A percentile compares a stretch with the other conserved stretches of the same genome.
These are phyloP conservation scores for Acyrthosiphon pisum DNA, from an alignment of 1,140 invertebrate genomes.

Conservation along the genomic window DNA sequence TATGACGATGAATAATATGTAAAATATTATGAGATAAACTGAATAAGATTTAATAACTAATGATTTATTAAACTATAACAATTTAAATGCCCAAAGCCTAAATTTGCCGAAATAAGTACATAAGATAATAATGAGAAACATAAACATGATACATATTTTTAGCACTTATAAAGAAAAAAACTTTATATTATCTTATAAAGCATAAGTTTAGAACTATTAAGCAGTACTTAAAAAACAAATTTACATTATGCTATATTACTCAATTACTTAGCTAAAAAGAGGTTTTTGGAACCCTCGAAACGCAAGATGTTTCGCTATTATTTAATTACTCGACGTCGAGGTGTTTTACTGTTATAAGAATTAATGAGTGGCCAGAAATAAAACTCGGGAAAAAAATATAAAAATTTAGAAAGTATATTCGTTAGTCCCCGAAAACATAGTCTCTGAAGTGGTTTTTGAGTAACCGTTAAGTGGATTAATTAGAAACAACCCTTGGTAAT, in stretches of 20 bases:
- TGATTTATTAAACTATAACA: not conserved
- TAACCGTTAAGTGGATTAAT: too few relatives aligned
- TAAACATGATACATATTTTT: not conserved
- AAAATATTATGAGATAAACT: not conserved
- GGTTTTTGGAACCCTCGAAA: not conserved
- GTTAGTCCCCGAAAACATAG: not conserved
- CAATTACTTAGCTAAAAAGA: not conserved
- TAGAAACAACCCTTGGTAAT: not conserved
- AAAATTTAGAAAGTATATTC: not conserved
- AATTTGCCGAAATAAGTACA: not conserved
- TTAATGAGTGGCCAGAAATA: too few relatives aligned
- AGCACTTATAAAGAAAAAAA: not conserved
- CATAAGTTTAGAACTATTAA: not conserved
- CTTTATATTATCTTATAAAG: not conserved
- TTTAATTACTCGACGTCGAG: slow-evolving; percentile 21
- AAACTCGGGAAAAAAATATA: not conserved
- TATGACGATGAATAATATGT: not conserved
- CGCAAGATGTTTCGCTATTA: not conserved
- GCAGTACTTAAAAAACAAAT: not conserved
- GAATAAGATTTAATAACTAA: not conserved
- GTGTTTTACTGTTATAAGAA: not conserved
- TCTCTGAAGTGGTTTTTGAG: not conserved
- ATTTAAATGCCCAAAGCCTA: not conserved
- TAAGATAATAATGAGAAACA: not conserved
- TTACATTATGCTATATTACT: not conserved